phyloP scores from a whole-genome alignment of 2,797 vertebrate genomes.

The Phataginus tricuspis region DNA sequence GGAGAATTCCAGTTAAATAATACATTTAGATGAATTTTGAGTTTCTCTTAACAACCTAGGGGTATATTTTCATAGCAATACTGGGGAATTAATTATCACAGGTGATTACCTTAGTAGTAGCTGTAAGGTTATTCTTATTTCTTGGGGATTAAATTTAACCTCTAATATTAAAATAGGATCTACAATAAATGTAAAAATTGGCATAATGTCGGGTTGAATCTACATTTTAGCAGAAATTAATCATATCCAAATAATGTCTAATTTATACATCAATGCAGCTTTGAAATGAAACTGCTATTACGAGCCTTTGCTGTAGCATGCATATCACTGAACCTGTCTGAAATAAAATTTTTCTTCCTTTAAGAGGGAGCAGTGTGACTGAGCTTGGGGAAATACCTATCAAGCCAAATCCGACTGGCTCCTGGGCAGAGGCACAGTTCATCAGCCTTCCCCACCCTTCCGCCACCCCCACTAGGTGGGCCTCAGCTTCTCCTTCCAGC shows the following conservation, averaged over 20 bases:
- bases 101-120: constrained; percentile 65
- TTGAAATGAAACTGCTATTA: too few species aligned
- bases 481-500: background rate
- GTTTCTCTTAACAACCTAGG: constrained; percentile 77
- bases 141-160: constrained; percentile 80
- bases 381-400: background rate
- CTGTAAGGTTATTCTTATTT: constrained; percentile 77
- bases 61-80: constrained; percentile 80
- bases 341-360: constrained; percentile 80
- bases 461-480: too few species aligned
- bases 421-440: background rate
- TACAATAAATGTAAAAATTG: constrained; percentile 82
- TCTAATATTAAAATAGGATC: constrained; percentile 79
- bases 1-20: constrained; percentile 82
- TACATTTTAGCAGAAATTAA: constrained; percentile 80
- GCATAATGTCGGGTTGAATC: constrained; percentile 76
- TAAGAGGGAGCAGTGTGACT: background rate
- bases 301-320: too few species aligned
- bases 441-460: too few species aligned
- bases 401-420: background rate
- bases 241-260: constrained; percentile 80
- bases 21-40: constrained; percentile 76
- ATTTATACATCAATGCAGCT: constrained; percentile 83
- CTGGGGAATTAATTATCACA: constrained; percentile 79
- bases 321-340: constrained; percentile 82